A percentile compares a stretch with the other conserved stretches of the same genome.
Evolutionary conservation across 2,797 vertebrate species (phyloP).

Genomic region (Megaceryle alcyon): DNA sequence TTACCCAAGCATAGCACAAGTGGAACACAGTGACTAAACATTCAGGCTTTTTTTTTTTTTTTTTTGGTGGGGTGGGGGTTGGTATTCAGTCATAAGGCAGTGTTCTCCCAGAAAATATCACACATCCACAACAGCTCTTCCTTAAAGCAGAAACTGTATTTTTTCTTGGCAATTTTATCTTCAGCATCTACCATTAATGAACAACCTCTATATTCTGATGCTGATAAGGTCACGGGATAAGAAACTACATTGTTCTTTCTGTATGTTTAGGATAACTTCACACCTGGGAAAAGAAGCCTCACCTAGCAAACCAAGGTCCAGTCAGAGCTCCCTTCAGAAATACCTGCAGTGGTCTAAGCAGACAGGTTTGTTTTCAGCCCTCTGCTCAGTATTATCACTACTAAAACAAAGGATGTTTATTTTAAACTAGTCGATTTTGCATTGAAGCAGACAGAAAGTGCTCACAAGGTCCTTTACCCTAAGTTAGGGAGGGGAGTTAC

Average conservation of each 20-base stretch:
- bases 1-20: not conserved
- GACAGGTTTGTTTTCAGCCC: not conserved
- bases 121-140: not conserved
- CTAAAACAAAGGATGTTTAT: conserved; percentile 21
- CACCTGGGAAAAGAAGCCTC: not conserved
- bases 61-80: not conserved
- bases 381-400: not conserved
- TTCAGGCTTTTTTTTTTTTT: not conserved
- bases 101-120: not conserved
- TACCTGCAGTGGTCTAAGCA: not conserved
- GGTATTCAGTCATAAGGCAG: not conserved
- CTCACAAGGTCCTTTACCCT: not conserved
- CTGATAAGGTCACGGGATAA: not conserved
- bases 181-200: not conserved
- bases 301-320: not conserved
- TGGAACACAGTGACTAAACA: not conserved
- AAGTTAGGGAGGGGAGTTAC: not conserved
- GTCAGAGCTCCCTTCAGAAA: not conserved
- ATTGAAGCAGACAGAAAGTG: not conserved
- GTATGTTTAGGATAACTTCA: not conserved
- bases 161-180: not conserved
- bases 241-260: fast-evolving
- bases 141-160: not conserved
- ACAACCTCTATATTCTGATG: not conserved
- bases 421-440: not conserved